phyloP scores from a whole-genome alignment of 1,140 invertebrate genomes.

The Tetramorium simillimum region DNA sequence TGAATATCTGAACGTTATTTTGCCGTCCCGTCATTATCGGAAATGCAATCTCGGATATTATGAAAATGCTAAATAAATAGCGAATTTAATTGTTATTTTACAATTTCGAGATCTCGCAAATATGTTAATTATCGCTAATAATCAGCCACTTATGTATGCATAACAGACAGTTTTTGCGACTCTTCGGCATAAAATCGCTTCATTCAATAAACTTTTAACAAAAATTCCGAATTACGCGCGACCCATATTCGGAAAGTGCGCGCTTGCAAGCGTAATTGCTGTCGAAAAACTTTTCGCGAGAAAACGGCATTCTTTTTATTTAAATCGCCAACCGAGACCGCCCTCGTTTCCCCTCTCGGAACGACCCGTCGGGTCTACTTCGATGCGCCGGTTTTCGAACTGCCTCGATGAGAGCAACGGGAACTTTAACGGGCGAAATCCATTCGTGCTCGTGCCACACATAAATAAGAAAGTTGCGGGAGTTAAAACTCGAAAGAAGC shows the following conservation, averaged over 20 bases:
- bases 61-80: not conserved
- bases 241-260: constrained; percentile 5
- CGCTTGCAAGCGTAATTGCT: constrained; percentile 43
- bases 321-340: constrained; percentile 28
- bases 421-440: constrained; percentile 77
- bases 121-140: constrained; percentile 3
- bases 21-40: not conserved
- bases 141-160: not conserved
- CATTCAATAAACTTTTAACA: not conserved
- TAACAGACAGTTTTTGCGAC: not conserved
- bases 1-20: not conserved
- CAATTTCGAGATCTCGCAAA: not conserved
- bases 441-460: constrained; percentile 78
- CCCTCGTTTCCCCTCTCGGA: not conserved
- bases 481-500: constrained; percentile 79
- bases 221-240: constrained; percentile 1
- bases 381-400: constrained; percentile 57
- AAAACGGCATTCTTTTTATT: constrained; percentile 47
- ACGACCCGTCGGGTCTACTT: constrained; percentile 37
- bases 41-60: not conserved
- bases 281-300: constrained; percentile 40
- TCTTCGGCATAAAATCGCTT: not conserved
- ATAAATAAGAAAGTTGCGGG: constrained; percentile 82
- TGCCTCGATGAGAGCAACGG: constrained; percentile 51
- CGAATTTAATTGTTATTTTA: not conserved